Base-by-base conservation (phyloP, 2,797 vertebrate species). In the Eutrigla gurnardus region DNA sequence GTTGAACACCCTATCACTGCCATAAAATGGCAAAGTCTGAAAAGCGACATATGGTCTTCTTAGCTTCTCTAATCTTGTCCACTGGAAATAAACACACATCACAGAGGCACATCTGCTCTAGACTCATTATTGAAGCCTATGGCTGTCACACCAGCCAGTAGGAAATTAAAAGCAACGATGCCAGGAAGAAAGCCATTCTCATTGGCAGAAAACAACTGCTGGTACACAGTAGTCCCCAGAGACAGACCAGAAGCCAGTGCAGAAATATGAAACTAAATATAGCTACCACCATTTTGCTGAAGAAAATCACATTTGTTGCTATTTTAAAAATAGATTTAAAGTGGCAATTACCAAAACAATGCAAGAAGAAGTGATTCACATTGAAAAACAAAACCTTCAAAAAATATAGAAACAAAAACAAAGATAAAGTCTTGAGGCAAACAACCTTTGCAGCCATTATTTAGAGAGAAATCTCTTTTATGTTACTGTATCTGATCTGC, bases 91-190 rank as follows among this genome's bases (percentile, higher is more conserved):
- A 87, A 85, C 25, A 25, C 25, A 25, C 25, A 25, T 25, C 25
- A 25, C 71, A 82, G 62, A 59, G 60, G 77, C 75, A 84, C 87
- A 91, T 88, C 82, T 90, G 89, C 72, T 86, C 67, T 43, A 13
- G 57, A 66, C 82, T 77, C 75, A 65, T 88, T 84, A 81, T 80
- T 80, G 61, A 82, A 83, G 70, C 76, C 84, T 65, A 69, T 58
- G 59, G 70, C 54, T 73, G 71, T 78, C 78, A 86, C 64, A 83
- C 45, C 69, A 65, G 64, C 75, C 49, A 61, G 65, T 45, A 71
- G 86, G 85, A 92, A 91, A 93, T 91, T 75, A 87, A 88, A 87
- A 72, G 74, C 57, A 6, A 85, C 75, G 73, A 83, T 62, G 59
- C 57, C 57, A 70, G 39, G 70, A 81, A 67, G 76, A 81, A 74